phyloP scores from a whole-genome alignment of 1,140 invertebrate genomes.

The Holcopasites calliopsidis region DNA sequence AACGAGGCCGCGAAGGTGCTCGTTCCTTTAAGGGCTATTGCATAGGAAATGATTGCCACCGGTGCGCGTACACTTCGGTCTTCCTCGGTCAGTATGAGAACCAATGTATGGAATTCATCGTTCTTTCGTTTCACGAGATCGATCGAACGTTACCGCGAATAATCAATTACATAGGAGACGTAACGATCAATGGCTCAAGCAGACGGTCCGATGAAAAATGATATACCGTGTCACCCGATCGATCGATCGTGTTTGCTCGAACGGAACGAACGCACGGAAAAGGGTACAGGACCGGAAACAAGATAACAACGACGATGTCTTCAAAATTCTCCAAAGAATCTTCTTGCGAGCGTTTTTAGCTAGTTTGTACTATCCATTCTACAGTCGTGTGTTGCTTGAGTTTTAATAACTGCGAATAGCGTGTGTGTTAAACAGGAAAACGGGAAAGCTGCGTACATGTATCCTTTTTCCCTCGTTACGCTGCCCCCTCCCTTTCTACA shows the following conservation, averaged over 20 bases:
- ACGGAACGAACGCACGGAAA: background rate
- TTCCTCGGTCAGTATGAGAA: constrained; percentile 28
- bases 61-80: constrained; percentile 27
- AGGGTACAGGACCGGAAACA: constrained; percentile 16
- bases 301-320: constrained; percentile 53
- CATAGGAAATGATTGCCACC: constrained; percentile 1
- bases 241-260: background rate
- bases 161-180: background rate
- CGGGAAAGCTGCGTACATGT: constrained; percentile 43
- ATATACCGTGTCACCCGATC: background rate
- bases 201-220: background rate
- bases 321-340: constrained; percentile 74
- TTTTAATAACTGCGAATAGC: constrained; percentile 71
- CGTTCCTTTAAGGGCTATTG: constrained; percentile 16
- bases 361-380: constrained; percentile 69
- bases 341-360: constrained; percentile 63
- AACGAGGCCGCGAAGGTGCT: constrained; percentile 1
- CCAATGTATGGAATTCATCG: constrained; percentile 8
- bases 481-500: constrained; percentile 6
- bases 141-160: background rate
- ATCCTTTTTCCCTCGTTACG: constrained; percentile 39
- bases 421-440: constrained; percentile 62
- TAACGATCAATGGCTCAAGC: background rate
- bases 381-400: constrained; percentile 73
- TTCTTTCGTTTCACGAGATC: constrained; percentile 14